Evolutionary conservation across 1,140 invertebrate genomes (phyloP).

Genomic region (Kradibia gibbosae): DNA sequence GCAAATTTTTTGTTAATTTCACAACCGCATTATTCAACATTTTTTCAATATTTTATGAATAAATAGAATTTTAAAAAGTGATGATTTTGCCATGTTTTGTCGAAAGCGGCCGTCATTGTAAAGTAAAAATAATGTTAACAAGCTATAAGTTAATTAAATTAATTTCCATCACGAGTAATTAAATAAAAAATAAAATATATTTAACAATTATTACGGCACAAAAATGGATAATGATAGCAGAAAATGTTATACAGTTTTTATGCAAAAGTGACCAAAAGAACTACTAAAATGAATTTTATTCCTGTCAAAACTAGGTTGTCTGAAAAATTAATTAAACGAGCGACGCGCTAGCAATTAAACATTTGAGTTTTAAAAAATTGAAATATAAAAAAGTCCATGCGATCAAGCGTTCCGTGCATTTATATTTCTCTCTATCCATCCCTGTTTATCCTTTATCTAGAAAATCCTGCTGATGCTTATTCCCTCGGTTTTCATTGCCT

Average conservation of each 20-base stretch:
- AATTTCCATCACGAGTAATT: neutral
- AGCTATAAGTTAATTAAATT: constrained; percentile 1
- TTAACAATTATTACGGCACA: neutral
- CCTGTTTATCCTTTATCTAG: neutral
- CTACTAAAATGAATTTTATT: constrained; percentile 25
- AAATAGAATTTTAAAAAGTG: neutral
- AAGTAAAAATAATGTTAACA: neutral
- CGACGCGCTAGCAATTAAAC: constrained; percentile 60
- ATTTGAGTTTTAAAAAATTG: constrained; percentile 64
- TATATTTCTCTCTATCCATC: constrained; percentile 14
- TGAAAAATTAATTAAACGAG: constrained; percentile 56
- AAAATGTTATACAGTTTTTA: constrained; percentile 2
- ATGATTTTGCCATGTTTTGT: neutral
- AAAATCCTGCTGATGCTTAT: neutral
- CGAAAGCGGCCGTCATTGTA: neutral
- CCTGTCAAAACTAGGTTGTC: neutral
- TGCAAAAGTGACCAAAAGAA: constrained; percentile 12
- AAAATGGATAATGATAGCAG: neutral
- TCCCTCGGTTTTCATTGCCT: neutral
- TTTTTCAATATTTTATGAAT: neutral
- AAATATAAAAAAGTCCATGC: constrained; percentile 57
- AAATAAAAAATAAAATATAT: neutral
- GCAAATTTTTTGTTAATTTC: constrained; percentile 40
- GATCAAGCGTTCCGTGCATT: neutral
- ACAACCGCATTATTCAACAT: neutral